These are phyloP conservation scores for Micronisus gabar DNA, from an alignment of 2,113 vertebrate genomes.

Conservation along the genomic window DNA sequence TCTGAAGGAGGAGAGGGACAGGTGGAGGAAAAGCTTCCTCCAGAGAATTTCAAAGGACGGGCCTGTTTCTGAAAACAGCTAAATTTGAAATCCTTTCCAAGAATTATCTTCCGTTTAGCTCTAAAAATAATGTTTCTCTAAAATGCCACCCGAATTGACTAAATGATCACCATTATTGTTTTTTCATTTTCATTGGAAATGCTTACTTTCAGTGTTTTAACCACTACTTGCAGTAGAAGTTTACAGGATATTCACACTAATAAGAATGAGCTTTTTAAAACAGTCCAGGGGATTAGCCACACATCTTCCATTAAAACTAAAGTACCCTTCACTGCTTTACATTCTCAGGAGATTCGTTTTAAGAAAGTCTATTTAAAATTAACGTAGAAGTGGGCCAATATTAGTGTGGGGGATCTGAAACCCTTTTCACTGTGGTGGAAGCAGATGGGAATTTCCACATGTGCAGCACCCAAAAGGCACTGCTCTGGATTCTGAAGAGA, in stretches of 20 bases:
- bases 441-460: neutral
- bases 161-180: neutral
- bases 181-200: neutral
- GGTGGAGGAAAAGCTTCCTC: neutral
- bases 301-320: conserved; percentile 17
- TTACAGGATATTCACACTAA: neutral
- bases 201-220: neutral
- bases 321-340: neutral
- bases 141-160: neutral
- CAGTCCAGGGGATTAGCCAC: neutral
- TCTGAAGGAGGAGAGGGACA: neutral
- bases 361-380: conserved; percentile 4
- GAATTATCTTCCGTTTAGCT: neutral
- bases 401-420: neutral
- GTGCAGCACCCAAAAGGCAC: neutral
- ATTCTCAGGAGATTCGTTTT: neutral
- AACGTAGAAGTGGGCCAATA: neutral
- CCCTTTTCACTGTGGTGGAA: neutral
- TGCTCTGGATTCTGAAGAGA: neutral
- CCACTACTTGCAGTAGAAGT: neutral
- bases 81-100: neutral
- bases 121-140: neutral
- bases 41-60: neutral
- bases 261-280: neutral
- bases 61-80: neutral